Percentiles rank a stretch among this genome's conserved stretches.
Conservation (phyloP, 2,113 vertebrate genomes). For the Amazona vittata region DNA sequence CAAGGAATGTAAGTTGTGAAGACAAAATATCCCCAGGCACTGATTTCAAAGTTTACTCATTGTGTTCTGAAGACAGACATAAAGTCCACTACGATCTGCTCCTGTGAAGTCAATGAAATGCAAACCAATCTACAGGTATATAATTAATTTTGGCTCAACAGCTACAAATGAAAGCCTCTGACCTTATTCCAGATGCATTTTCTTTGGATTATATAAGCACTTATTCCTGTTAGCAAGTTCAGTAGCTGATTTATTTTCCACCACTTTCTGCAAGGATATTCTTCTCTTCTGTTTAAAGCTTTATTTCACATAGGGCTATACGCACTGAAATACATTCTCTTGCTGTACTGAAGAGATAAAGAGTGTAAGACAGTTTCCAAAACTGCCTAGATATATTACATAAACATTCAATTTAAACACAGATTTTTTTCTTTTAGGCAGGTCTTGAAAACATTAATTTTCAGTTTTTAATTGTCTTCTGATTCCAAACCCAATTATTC, state of each 20-base stretch:
- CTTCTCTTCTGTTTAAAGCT: not conserved
- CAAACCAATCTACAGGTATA: not conserved
- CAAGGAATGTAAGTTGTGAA: not conserved
- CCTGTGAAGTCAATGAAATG: not conserved
- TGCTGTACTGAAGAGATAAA: not conserved
- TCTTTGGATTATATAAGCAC: not conserved
- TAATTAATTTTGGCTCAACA: not conserved
- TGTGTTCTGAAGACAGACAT: not conserved
- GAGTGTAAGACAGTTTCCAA: not conserved
- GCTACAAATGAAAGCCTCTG: not conserved
- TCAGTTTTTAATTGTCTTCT: not conserved
- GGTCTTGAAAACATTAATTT: not conserved
- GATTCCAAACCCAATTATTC: not conserved
- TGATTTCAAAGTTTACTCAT: not conserved
- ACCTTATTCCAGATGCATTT: not conserved
- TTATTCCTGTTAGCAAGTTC: not conserved
- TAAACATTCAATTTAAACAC: not conserved
- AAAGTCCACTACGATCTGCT: not conserved
- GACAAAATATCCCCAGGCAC: not conserved
- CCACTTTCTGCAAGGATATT: not conserved
- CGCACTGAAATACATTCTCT: not conserved
- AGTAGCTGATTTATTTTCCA: not conserved
- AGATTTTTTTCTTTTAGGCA: not conserved
- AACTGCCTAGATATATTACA: not conserved
- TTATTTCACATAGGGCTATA: not conserved